Evolutionary conservation across 2,113 vertebrate genomes (phyloP).

Genomic region (Seriola quinqueradiata): DNA sequence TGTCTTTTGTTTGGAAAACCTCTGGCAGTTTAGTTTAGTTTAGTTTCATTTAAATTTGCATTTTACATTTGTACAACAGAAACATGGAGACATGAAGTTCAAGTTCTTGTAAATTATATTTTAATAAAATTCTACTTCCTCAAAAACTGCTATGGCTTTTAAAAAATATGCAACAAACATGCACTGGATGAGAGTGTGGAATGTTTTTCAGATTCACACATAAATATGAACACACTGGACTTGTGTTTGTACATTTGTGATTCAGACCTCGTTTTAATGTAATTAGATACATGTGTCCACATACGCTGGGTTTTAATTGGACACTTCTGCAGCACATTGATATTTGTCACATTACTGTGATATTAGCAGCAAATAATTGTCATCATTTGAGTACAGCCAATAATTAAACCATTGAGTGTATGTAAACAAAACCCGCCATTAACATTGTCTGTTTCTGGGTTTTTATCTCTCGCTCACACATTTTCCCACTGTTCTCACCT

Average conservation of each 20-base stretch:
- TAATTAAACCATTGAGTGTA: slow-evolving; percentile 45
- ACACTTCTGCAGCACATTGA: slow-evolving; percentile 30
- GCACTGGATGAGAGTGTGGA: background rate
- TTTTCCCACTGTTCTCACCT: slow-evolving; percentile 28
- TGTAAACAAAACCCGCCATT: slow-evolving; percentile 54
- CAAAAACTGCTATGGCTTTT: no score
- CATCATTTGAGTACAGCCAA: slow-evolving; percentile 27
- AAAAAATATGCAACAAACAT: no score
- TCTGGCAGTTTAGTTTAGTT: no score
- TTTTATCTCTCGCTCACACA: slow-evolving; percentile 47
- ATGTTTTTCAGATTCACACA: no score
- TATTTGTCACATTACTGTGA: slow-evolving; percentile 54
- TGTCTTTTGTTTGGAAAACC: no score
- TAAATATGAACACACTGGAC: background rate
- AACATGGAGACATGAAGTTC: no score
- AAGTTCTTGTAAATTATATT: no score
- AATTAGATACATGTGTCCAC: slow-evolving; percentile 38
- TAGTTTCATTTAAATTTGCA: no score
- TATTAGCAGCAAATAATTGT: slow-evolving; percentile 61
- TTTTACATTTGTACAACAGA: no score
- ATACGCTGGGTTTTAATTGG: slow-evolving; percentile 39
- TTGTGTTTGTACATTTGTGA: slow-evolving; percentile 4
- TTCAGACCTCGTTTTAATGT: slow-evolving; percentile 12
- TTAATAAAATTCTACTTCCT: no score
- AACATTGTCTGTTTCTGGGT: slow-evolving; percentile 18